Conservation (phyloP, 2,113 vertebrate species). For the Suricata suricatta region DNA sequence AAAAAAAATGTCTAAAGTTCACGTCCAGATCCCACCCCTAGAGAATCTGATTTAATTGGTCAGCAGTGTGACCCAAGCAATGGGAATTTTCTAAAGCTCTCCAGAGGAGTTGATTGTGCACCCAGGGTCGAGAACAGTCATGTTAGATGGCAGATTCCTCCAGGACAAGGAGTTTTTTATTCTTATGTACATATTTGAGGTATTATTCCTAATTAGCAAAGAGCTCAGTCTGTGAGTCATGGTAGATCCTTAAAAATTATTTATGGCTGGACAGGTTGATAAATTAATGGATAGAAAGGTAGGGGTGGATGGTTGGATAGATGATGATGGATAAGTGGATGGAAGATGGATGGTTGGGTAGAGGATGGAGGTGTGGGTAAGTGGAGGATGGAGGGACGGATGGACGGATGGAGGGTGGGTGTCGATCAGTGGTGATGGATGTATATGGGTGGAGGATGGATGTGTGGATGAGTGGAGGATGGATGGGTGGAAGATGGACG, state of each 20-base stretch:
- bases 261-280: neutral
- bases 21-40: neutral
- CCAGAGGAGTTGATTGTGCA: neutral
- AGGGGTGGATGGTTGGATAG: no score
- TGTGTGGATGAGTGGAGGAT: neutral
- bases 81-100: neutral
- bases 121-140: neutral
- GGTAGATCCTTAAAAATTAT: neutral
- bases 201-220: neutral
- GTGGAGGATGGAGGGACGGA: no score
- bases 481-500: neutral
- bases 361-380: no score
- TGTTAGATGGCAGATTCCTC: neutral
- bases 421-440: no score
- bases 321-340: neutral
- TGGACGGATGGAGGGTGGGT: neutral
- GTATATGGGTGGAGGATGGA: no score
- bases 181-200: neutral
- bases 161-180: neutral
- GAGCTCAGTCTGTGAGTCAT: neutral
- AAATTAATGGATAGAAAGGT: neutral
- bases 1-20: neutral
- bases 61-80: neutral
- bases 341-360: neutral
- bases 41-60: neutral